phyloP scores from a whole-genome alignment of 2,888 invertebrate species.

The Lobophora halterata region DNA sequence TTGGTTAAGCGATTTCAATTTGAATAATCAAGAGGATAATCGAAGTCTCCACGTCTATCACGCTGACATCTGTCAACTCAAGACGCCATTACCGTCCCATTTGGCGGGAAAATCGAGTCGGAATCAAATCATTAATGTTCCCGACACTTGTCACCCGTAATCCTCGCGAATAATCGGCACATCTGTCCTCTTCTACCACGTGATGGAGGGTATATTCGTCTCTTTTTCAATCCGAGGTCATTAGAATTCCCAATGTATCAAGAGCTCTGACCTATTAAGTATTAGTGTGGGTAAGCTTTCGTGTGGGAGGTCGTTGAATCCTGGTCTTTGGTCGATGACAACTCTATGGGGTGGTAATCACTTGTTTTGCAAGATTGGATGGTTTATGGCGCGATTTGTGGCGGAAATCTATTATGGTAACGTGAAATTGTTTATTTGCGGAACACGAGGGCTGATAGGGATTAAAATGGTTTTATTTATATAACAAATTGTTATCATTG shows the following conservation, averaged over 20 bases:
- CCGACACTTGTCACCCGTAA: conserved; percentile 55
- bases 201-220: conserved; percentile 35
- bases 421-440: conserved; percentile 32
- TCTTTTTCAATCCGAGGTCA: conserved; percentile 55
- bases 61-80: conserved; percentile 66
- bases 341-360: conserved; percentile 24
- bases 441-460: conserved; percentile 17
- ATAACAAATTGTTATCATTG: too few species aligned
- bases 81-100: conserved; percentile 59
- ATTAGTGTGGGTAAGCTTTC: conserved; percentile 4
- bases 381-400: conserved; percentile 28
- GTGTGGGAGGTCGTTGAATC: conserved; percentile 11
- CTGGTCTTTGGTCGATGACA: conserved; percentile 17
- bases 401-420: conserved; percentile 36
- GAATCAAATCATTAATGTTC: conserved; percentile 48
- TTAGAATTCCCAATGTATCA: conserved; percentile 32
- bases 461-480: too few species aligned
- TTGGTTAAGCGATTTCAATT: conserved; percentile 15
- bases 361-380: conserved; percentile 29
- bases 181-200: conserved; percentile 34
- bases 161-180: conserved; percentile 48
- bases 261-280: conserved; percentile 12
- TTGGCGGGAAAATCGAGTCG: conserved; percentile 46
- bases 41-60: conserved; percentile 31
- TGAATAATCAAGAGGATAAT: conserved; percentile 31